Percentiles rank a stretch among this genome's conserved stretches.
Conservation (phyloP, 2,888 invertebrate genomes). For the Theodoxus fluviatilis region DNA sequence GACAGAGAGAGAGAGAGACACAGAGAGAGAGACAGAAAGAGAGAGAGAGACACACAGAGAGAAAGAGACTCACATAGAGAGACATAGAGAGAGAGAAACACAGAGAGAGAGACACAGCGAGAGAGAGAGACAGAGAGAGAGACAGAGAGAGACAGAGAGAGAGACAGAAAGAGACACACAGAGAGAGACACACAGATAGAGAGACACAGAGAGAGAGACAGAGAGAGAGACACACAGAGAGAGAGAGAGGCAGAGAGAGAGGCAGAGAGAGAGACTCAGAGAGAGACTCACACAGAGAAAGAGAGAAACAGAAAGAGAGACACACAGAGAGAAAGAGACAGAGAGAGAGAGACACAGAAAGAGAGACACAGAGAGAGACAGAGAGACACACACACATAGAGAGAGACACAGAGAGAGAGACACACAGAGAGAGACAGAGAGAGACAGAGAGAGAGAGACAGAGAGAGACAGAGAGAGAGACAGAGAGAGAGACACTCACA, state of each 20-base stretch:
- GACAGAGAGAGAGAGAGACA: neutral
- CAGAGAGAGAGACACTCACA: neutral
- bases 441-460: neutral
- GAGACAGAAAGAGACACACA: neutral
- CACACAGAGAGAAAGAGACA: neutral
- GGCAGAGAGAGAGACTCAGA: neutral
- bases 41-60: neutral
- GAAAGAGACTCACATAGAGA: neutral
- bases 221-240: slow-evolving; percentile 1
- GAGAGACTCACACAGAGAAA: neutral
- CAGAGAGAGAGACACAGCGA: neutral
- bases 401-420: too few species aligned
- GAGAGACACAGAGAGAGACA: neutral
- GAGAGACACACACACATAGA: too few species aligned
- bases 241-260: slow-evolving; percentile 1
- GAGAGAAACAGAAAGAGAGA: neutral
- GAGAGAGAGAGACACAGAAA: neutral
- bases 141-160: neutral
- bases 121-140: neutral
- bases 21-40: neutral
- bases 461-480: slow-evolving; percentile 3
- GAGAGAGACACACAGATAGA: neutral
- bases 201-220: neutral
- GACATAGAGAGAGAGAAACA: neutral
- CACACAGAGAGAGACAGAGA: neutral